Evolutionary conservation across 2,888 invertebrate genomes (phyloP).

Genomic region (Morpho achilles): DNA sequence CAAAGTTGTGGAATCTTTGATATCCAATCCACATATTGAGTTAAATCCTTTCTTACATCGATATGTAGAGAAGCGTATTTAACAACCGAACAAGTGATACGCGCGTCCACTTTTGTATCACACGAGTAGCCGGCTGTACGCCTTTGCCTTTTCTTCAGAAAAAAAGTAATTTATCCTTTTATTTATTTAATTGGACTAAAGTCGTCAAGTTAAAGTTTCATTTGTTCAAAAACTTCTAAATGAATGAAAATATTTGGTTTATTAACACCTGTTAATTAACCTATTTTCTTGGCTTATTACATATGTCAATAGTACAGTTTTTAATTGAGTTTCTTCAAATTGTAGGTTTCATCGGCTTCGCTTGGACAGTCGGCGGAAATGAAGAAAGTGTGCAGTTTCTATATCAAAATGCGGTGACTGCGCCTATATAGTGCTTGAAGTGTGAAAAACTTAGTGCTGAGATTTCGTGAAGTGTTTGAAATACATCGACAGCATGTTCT

Average conservation of each 20-base stretch:
- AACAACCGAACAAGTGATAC: slow-evolving; percentile 62
- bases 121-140: slow-evolving; percentile 59
- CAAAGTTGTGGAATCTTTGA: slow-evolving; percentile 9
- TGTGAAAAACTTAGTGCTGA: slow-evolving; percentile 19
- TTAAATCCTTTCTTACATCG: slow-evolving; percentile 32
- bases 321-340: slow-evolving; percentile 41
- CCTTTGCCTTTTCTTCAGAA: slow-evolving; percentile 35
- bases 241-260: too few relatives aligned
- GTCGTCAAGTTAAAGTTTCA: too few relatives aligned
- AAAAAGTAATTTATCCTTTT: slow-evolving; percentile 15
- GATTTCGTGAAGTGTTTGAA: slow-evolving; percentile 18
- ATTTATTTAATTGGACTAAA: neutral
- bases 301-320: slow-evolving; percentile 35
- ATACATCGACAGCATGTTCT: slow-evolving; percentile 15
- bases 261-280: neutral
- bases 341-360: slow-evolving; percentile 67
- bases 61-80: slow-evolving; percentile 76
- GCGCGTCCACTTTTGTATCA: slow-evolving; percentile 63
- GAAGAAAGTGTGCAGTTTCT: slow-evolving; percentile 44
- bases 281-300: neutral
- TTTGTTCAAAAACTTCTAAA: too few relatives aligned
- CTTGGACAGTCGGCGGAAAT: slow-evolving; percentile 54
- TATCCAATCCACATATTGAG: slow-evolving; percentile 13
- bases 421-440: slow-evolving; percentile 13
- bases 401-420: slow-evolving; percentile 47